phyloP scores from a whole-genome alignment of 1,140 invertebrate species.

The Oncopodura yosiiana region DNA sequence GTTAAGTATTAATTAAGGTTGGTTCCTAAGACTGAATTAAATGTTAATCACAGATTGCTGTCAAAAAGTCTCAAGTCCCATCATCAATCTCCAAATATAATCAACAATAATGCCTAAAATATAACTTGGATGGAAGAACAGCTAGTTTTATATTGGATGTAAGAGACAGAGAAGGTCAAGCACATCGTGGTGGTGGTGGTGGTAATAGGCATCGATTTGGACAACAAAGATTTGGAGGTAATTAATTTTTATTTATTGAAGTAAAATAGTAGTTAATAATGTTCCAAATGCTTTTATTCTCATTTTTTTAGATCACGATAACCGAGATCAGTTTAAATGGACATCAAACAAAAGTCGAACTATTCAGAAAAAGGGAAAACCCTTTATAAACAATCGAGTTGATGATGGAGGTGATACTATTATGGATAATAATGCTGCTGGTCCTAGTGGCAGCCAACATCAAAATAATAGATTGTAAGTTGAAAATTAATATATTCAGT shows the following conservation, averaged over 20 bases:
- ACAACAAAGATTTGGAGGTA: constrained; percentile 3
- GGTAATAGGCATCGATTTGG: neutral
- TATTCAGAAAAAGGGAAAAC: constrained; percentile 11
- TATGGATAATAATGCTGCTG: neutral
- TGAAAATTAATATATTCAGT: neutral
- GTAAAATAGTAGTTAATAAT: neutral
- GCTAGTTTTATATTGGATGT: constrained; percentile 5
- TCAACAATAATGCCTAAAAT: constrained; percentile 11
- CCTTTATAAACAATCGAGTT: neutral
- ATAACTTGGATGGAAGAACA: constrained; percentile 16
- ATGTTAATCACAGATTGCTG: too few relatives aligned
- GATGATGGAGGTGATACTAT: constrained; percentile 18
- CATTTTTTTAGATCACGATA: constrained; percentile 4
- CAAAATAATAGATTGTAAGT: neutral
- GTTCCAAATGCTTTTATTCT: neutral
- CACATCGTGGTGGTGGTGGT: constrained; percentile 2
- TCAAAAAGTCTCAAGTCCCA: too few relatives aligned
- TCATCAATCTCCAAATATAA: neutral
- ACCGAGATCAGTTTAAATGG: neutral
- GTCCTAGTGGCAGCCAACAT: neutral
- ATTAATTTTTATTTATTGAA: neutral
- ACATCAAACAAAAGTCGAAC: constrained; percentile 8
- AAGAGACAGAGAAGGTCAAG: neutral
- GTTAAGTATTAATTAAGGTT: too few relatives aligned
- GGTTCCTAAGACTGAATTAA: too few relatives aligned